These are phyloP conservation scores for Eciton burchellii DNA, from an alignment of 1,140 invertebrate species.

Conservation along the genomic window DNA sequence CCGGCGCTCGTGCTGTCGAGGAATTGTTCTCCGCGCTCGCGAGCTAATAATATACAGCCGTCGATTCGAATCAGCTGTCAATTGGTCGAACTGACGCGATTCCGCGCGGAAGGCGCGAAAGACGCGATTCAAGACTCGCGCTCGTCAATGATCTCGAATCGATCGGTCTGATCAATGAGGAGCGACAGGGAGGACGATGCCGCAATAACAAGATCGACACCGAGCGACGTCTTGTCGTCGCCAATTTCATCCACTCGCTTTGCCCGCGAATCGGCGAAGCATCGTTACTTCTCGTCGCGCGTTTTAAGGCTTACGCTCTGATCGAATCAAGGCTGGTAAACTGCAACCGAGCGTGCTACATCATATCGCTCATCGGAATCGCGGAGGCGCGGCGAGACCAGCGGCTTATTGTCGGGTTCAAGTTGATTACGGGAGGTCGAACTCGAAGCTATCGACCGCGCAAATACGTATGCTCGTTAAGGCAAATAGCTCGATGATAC, in stretches of 20 bases:
- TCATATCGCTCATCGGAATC: not conserved
- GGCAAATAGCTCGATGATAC: not conserved
- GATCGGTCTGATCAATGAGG: too few species aligned
- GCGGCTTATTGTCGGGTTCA: constrained; percentile 14
- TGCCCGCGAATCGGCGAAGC: not conserved
- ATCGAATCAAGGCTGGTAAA: constrained; percentile 2
- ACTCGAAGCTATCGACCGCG: not conserved
- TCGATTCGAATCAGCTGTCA: too few species aligned
- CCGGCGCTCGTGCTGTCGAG: not conserved
- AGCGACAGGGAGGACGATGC: too few species aligned
- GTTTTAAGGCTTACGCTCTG: not conserved
- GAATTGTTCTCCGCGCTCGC: not conserved
- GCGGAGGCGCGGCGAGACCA: not conserved
- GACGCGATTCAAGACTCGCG: not conserved
- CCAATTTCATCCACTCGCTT: not conserved
- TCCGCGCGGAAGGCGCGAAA: not conserved
- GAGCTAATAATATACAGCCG: constrained; percentile 6
- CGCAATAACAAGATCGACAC: too few species aligned
- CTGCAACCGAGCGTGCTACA: not conserved
- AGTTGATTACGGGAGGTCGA: constrained; percentile 26
- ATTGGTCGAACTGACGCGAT: not conserved
- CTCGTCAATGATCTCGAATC: too few species aligned
- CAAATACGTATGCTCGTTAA: constrained; percentile 7
- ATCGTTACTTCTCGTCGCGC: not conserved
- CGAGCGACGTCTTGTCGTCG: not conserved